Percentiles rank a stretch among this genome's conserved stretches.
Evolutionary conservation across 92 coral and sea anemone species (phyloP).

Genomic region (Parazoanthus swiftii): DNA sequence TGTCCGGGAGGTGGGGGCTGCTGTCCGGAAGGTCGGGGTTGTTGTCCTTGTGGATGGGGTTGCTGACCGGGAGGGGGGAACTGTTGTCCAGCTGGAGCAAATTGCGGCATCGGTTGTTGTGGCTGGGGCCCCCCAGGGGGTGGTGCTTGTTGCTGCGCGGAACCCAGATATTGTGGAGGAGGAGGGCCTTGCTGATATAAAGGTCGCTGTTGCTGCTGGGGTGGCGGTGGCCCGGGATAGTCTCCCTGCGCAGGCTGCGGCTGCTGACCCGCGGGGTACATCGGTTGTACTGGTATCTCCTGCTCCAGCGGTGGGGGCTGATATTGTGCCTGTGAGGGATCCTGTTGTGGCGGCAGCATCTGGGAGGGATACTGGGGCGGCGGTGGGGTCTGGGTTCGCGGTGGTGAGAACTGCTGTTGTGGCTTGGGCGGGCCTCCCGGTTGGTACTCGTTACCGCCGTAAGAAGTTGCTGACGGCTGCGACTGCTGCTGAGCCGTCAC

Average conservation of each 20-base stretch:
- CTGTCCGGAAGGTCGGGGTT: conserved; percentile 37
- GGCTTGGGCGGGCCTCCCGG: conserved; percentile 28
- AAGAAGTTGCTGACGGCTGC: conserved; percentile 31
- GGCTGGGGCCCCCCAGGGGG: conserved; percentile 35
- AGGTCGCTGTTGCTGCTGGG: conserved; percentile 56
- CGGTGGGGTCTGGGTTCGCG: conserved; percentile 51
- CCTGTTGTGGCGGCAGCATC: conserved; percentile 40
- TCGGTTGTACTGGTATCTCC: conserved; percentile 43
- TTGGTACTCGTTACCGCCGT: conserved; percentile 33
- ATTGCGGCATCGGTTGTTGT: conserved; percentile 17
- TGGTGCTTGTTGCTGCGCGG: conserved; percentile 42
- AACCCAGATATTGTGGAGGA: conserved; percentile 41
- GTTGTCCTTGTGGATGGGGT: conserved; percentile 19
- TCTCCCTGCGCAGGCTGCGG: conserved; percentile 46
- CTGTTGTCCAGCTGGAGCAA: conserved; percentile 31
- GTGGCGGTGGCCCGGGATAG: conserved; percentile 37
- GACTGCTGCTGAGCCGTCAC: conserved; percentile 48
- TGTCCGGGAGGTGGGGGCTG: conserved; percentile 43
- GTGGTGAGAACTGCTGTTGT: conserved; percentile 46
- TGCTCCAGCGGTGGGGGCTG: conserved; percentile 59
- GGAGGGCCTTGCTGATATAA: conserved; percentile 49
- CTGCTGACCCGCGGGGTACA: conserved; percentile 41
- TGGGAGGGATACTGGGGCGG: conserved; percentile 48
- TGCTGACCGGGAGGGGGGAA: conserved; percentile 33
- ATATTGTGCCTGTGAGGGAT: conserved; percentile 53